Evolutionary conservation across 2,113 vertebrate genomes (phyloP).

Genomic region (Perognathus longimembris): DNA sequence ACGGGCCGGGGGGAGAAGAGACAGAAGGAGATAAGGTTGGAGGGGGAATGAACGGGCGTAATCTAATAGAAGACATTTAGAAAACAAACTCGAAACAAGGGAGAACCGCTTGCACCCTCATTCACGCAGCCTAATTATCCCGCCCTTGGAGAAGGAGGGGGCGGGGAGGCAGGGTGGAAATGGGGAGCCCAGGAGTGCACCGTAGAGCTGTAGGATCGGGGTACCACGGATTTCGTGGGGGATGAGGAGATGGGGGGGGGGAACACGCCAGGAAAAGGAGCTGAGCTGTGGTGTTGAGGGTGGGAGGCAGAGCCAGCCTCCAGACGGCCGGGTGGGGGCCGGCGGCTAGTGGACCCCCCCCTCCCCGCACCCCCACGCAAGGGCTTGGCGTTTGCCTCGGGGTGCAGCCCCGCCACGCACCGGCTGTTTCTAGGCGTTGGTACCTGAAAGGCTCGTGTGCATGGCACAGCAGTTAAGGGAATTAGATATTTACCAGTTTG

Average conservation of each 20-base stretch:
- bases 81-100: conserved; percentile 86
- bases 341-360: too few species aligned
- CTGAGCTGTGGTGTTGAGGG: neutral
- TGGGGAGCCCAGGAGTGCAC: too few species aligned
- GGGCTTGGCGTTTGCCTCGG: neutral
- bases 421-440: conserved; percentile 56
- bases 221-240: neutral
- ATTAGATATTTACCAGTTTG: conserved; percentile 94
- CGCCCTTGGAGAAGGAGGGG: neutral
- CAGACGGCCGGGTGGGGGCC: neutral
- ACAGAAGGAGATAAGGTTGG: conserved; percentile 87
- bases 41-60: conserved; percentile 81
- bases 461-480: conserved; percentile 88
- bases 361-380: conserved; percentile 34
- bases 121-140: conserved; percentile 56
- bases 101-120: conserved; percentile 47
- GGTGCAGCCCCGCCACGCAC: conserved; percentile 58
- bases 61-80: conserved; percentile 86
- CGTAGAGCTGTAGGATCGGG: too few species aligned
- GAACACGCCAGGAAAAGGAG: neutral
- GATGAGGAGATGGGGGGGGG: neutral
- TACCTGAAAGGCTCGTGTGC: conserved; percentile 74
- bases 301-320: neutral
- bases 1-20: conserved; percentile 87
- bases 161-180: neutral